Evolutionary conservation across 2,888 invertebrate species (phyloP).

Genomic region (Mythimna pallens): DNA sequence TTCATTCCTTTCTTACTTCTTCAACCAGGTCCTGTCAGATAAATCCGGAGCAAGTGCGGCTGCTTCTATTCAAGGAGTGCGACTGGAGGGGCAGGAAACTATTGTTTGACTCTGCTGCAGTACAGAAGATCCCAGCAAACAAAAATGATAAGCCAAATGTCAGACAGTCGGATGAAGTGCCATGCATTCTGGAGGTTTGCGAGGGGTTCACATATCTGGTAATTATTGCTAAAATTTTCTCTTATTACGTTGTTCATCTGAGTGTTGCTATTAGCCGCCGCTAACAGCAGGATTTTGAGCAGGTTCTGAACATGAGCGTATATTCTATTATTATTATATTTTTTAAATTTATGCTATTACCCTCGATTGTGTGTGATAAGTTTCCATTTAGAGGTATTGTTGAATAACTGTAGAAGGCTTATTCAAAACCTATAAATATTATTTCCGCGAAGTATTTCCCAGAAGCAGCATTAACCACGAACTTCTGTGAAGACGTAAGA

Average conservation of each 20-base stretch:
- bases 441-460: conserved; percentile 7
- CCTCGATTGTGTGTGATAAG: too few relatives aligned
- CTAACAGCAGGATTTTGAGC: not conserved
- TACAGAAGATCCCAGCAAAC: conserved; percentile 90
- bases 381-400: not conserved
- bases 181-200: conserved; percentile 91
- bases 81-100: conserved; percentile 95
- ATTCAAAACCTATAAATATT: not conserved
- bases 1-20: not conserved
- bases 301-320: not conserved
- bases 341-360: not conserved
- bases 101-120: conserved; percentile 95
- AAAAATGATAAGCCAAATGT: conserved; percentile 83
- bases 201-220: conserved; percentile 93
- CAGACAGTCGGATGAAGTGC: conserved; percentile 75
- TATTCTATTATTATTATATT: too few relatives aligned
- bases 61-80: conserved; percentile 96
- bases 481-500: conserved; percentile 21
- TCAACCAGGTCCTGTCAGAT: conserved; percentile 90
- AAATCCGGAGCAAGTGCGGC: conserved; percentile 93
- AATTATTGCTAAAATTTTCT: conserved; percentile 64
- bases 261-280: too few relatives aligned
- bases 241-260: not conserved
- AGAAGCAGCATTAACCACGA: not conserved
- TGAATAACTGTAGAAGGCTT: not conserved